A percentile compares a stretch with the other conserved stretches of the same genome.
These are phyloP conservation scores for Anseranas semipalmata DNA, from an alignment of 2,113 vertebrate species.

Conservation along the genomic window DNA sequence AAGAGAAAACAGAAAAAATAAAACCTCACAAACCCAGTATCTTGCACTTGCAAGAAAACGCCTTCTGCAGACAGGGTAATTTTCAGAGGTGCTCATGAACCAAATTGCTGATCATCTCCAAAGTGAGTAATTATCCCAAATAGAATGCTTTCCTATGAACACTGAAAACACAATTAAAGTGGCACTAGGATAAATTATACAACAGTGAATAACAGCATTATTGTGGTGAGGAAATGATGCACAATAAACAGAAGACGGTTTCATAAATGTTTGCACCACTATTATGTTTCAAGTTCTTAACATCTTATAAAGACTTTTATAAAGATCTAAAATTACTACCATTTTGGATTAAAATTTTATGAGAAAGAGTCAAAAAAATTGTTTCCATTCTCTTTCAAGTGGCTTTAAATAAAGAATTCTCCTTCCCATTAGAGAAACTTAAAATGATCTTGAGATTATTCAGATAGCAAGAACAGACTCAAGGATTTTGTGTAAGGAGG, in stretches of 20 bases:
- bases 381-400: neutral
- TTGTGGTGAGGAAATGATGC: constrained; percentile 39
- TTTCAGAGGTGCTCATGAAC: constrained; percentile 70
- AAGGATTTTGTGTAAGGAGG: neutral
- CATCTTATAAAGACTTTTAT: neutral
- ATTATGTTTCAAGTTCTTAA: constrained; percentile 10
- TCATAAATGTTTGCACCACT: constrained; percentile 29
- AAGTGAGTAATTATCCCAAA: constrained; percentile 74
- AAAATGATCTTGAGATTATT: neutral
- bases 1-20: neutral
- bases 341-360: constrained; percentile 30
- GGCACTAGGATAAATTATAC: constrained; percentile 50
- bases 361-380: neutral
- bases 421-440: neutral
- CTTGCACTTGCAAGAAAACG: constrained; percentile 37
- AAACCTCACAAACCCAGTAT: neutral
- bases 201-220: constrained; percentile 25
- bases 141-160: constrained; percentile 61
- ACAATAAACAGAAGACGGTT: constrained; percentile 52
- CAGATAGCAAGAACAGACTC: neutral
- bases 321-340: constrained; percentile 1
- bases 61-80: constrained; percentile 63
- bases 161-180: constrained; percentile 64
- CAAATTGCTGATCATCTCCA: constrained; percentile 65
- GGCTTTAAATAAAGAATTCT: constrained; percentile 7